Conservation (phyloP, 2,888 invertebrate genomes). For the Lumbricus terrestris region DNA sequence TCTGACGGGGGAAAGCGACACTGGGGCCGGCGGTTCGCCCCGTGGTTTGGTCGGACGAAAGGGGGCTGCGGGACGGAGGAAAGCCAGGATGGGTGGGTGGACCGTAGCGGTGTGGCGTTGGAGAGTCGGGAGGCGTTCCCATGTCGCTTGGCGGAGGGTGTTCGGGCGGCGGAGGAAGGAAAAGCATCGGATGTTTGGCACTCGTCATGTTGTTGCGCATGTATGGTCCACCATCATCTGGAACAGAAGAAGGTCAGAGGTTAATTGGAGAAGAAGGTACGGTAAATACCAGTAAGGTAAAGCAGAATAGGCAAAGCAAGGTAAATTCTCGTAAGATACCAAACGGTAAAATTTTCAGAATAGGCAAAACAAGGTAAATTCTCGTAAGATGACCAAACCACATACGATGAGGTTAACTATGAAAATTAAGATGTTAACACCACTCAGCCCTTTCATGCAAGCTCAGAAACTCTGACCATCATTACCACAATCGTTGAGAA, state of each 20-base stretch:
- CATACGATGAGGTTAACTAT: too few species aligned
- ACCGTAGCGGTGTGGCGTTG: slow-evolving; percentile 19
- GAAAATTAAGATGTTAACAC: too few species aligned
- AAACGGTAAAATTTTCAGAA: neutral
- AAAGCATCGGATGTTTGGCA: slow-evolving; percentile 46
- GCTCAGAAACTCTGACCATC: too few species aligned
- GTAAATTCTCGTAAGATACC: neutral
- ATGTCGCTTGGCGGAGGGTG: slow-evolving; percentile 56
- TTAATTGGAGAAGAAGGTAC: too few species aligned
- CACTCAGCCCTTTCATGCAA: too few species aligned
- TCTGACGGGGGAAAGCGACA: slow-evolving; percentile 41
- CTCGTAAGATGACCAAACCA: too few species aligned
- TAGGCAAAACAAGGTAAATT: neutral
- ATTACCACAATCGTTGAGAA: too few species aligned
- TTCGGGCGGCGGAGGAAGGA: slow-evolving; percentile 61
- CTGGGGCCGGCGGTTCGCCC: slow-evolving; percentile 39
- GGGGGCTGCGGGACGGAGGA: neutral
- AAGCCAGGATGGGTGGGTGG: neutral
- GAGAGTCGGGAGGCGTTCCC: slow-evolving; percentile 49
- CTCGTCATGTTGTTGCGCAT: slow-evolving; percentile 53
- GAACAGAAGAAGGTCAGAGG: neutral
- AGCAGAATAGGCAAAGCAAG: neutral
- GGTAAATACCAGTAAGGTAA: neutral
- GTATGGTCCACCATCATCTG: neutral
- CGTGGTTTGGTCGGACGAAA: slow-evolving; percentile 27